Conservation (phyloP, 2,113 vertebrate species). For the Gobio gobio region DNA sequence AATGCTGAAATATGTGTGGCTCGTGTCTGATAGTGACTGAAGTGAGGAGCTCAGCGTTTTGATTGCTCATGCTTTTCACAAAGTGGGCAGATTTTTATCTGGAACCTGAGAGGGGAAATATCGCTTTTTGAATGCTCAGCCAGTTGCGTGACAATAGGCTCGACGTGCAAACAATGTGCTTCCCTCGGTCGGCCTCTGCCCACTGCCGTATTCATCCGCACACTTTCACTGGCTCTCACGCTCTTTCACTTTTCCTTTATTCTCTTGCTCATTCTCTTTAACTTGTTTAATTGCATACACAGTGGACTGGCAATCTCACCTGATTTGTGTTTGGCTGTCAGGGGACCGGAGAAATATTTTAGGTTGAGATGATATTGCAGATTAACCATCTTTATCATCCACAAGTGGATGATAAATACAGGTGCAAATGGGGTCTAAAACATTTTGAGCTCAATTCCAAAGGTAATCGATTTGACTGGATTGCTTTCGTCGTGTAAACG, state of each 20-base stretch:
- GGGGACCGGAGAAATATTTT: background rate
- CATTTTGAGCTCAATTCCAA: too few species aligned
- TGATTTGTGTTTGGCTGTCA: background rate
- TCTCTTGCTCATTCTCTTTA: background rate
- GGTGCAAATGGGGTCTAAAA: too few species aligned
- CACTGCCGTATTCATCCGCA: constrained; percentile 39
- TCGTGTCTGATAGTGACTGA: constrained; percentile 58
- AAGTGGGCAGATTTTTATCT: constrained; percentile 86
- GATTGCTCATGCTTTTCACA: constrained; percentile 77
- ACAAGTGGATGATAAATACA: too few species aligned
- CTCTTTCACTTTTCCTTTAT: constrained; percentile 10
- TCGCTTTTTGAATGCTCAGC: constrained; percentile 80
- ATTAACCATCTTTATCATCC: background rate
- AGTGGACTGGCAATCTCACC: background rate
- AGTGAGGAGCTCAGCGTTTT: constrained; percentile 80
- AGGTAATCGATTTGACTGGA: too few species aligned
- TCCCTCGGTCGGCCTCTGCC: constrained; percentile 63
- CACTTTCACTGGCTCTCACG: constrained; percentile 18
- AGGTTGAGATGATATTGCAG: background rate
- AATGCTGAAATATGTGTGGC: constrained; percentile 38
- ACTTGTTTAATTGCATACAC: background rate
- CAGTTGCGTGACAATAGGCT: constrained; percentile 74
- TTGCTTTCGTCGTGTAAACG: too few species aligned
- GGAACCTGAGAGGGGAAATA: constrained; percentile 75
- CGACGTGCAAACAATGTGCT: constrained; percentile 75